These are phyloP conservation scores for Muscina levida DNA, from an alignment of 2,888 invertebrate genomes.

Conservation along the genomic window DNA sequence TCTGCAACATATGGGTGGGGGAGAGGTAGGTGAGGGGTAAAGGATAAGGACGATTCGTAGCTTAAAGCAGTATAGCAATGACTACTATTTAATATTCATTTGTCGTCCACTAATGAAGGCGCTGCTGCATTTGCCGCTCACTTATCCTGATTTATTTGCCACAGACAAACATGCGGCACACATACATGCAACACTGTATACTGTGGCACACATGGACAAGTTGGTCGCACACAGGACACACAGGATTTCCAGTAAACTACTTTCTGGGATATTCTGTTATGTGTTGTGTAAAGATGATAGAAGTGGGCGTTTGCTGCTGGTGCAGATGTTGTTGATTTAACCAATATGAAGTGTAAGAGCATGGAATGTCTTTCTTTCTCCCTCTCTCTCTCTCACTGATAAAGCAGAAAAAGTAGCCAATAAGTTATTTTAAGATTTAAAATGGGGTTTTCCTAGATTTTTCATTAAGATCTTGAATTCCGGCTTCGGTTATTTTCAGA, in stretches of 20 bases:
- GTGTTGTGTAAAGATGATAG: background rate
- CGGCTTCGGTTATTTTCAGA: too few relatives aligned
- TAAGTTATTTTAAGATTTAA: too few relatives aligned
- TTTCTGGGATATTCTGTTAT: background rate
- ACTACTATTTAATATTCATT: constrained; percentile 68
- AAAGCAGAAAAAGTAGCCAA: too few relatives aligned
- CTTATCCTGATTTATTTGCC: constrained; percentile 68
- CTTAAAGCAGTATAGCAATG: background rate
- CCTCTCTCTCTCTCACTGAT: too few relatives aligned
- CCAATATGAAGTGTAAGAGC: too few relatives aligned
- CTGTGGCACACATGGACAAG: constrained; percentile 7
- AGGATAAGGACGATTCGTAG: background rate
- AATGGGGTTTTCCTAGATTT: too few relatives aligned
- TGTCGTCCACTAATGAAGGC: constrained; percentile 68
- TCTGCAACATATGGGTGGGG: background rate
- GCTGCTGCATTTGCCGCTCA: constrained; percentile 68
- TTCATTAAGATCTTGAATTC: too few relatives aligned
- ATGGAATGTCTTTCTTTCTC: too few relatives aligned
- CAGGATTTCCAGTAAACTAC: constrained; percentile 9
- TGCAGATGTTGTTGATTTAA: background rate
- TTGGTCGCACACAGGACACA: background rate
- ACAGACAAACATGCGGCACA: constrained; percentile 43
- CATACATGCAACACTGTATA: background rate
- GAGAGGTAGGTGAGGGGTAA: background rate
- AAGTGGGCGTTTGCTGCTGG: background rate